Conservation (phyloP, 2,113 vertebrate species). For the Apus apus region DNA sequence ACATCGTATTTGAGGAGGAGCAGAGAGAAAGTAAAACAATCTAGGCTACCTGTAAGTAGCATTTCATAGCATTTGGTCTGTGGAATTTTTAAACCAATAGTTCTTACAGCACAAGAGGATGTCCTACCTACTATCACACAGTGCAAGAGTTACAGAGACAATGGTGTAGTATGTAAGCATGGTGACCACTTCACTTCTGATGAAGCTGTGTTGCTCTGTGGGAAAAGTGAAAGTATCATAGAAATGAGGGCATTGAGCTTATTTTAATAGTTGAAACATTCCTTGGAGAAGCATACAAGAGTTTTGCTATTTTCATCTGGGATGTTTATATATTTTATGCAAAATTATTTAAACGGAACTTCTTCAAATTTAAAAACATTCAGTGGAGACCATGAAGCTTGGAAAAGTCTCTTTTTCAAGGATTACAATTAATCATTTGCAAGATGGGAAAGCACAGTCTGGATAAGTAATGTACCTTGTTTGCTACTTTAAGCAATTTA, state of each 20-base stretch:
- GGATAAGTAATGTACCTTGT: background rate
- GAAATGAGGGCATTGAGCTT: background rate
- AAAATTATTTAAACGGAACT: background rate
- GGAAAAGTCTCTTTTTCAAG: background rate
- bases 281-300: background rate
- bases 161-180: background rate
- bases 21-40: background rate
- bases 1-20: background rate
- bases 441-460: background rate
- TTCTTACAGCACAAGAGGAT: background rate
- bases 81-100: background rate
- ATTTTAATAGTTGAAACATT: background rate
- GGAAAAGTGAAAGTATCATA: background rate
- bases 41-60: background rate
- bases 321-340: background rate
- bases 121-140: background rate
- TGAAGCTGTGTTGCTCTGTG: background rate
- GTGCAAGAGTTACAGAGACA: background rate
- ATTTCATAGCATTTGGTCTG: background rate
- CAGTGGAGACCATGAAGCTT: background rate
- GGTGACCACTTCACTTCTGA: background rate
- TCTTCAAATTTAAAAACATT: background rate
- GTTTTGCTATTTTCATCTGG: background rate
- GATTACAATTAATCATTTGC: background rate
- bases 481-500: background rate